Percentiles rank a stretch among this genome's conserved stretches.
Evolutionary conservation across 1,140 invertebrate species (phyloP).

Genomic region (Microvelia longipes): DNA sequence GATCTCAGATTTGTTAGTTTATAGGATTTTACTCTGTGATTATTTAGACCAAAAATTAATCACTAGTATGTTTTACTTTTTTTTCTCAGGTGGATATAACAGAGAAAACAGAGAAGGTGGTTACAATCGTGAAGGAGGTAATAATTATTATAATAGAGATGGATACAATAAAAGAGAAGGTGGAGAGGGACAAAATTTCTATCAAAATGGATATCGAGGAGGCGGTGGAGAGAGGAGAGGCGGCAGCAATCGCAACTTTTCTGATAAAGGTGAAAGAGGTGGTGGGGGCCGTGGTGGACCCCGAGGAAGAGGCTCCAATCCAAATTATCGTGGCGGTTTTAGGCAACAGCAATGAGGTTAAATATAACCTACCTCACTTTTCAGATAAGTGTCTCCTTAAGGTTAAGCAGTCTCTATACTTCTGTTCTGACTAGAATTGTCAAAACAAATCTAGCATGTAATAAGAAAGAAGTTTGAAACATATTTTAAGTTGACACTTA

Average conservation of each 20-base stretch:
- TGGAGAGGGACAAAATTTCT: constrained; percentile 5
- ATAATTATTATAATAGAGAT: not conserved
- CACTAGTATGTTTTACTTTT: too few relatives aligned
- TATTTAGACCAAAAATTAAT: too few relatives aligned
- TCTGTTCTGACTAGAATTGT: too few relatives aligned
- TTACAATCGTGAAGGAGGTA: not conserved
- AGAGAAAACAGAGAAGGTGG: not conserved
- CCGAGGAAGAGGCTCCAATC: not conserved
- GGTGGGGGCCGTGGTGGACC: constrained; percentile 2
- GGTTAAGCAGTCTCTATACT: too few relatives aligned
- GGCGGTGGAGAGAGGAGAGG: not conserved
- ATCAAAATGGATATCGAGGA: constrained; percentile 12
- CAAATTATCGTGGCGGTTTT: constrained; percentile 7
- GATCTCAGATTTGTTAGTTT: too few relatives aligned
- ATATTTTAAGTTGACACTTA: too few relatives aligned
- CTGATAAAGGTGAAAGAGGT: constrained; percentile 5
- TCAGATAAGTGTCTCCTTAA: too few relatives aligned
- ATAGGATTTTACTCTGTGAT: too few relatives aligned
- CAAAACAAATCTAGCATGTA: too few relatives aligned
- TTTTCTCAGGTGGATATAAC: not conserved
- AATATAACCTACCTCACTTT: not conserved
- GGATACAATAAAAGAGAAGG: not conserved
- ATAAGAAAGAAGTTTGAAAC: too few relatives aligned
- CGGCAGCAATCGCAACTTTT: not conserved
- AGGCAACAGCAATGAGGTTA: constrained; percentile 5